Conservation (phyloP, 2,113 vertebrate genomes). For the Oriolus oriolus region DNA sequence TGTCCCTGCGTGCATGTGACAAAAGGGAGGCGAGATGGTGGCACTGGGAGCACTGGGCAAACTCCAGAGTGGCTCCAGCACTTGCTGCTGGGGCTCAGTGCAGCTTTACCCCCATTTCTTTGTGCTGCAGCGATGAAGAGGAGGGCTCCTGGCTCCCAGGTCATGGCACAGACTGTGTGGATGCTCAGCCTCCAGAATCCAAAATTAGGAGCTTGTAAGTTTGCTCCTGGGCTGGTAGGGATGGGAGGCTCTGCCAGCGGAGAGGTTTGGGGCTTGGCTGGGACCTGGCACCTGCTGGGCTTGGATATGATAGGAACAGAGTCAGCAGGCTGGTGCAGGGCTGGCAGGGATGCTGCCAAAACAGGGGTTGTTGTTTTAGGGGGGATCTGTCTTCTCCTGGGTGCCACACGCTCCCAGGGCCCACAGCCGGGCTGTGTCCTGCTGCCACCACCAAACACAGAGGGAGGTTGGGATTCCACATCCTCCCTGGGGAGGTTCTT, state of each 20-base stretch:
- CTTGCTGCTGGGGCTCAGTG: neutral
- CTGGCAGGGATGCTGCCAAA: neutral
- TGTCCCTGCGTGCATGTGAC: fast-evolving
- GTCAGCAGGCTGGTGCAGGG: neutral
- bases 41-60: neutral
- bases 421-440: fast-evolving
- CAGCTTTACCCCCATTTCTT: neutral
- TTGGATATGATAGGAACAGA: neutral
- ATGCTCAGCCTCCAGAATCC: slow-evolving; percentile 77
- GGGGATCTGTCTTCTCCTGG: neutral
- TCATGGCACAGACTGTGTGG: slow-evolving; percentile 57
- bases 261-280: neutral
- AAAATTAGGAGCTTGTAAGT: slow-evolving; percentile 91
- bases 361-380: neutral
- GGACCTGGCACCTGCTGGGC: neutral
- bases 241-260: fast-evolving
- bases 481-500: neutral
- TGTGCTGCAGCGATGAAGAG: slow-evolving; percentile 81
- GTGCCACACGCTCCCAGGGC: neutral
- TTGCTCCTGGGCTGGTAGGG: neutral
- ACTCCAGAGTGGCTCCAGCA: neutral
- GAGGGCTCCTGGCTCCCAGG: slow-evolving; percentile 71
- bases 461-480: neutral
- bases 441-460: neutral
- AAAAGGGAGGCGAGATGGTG: neutral